Conservation (phyloP, 2,888 invertebrate genomes). For the Druceiella hillmani region DNA sequence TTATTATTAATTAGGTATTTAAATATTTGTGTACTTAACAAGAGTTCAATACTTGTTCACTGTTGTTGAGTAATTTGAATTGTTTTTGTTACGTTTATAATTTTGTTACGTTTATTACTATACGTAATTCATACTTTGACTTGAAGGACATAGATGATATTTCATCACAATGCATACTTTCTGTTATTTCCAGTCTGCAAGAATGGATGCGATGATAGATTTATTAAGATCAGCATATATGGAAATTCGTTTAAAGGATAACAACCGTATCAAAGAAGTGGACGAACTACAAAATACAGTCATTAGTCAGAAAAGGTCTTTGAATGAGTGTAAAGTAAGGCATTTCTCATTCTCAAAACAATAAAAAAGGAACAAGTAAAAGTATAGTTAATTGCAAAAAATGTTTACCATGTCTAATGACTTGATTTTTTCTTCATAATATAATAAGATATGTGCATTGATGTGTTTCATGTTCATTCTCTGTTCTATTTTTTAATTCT, state of each 20-base stretch:
- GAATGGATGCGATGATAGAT: slow-evolving; percentile 40
- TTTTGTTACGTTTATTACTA: too few species aligned
- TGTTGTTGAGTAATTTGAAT: too few species aligned
- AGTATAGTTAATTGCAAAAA: too few species aligned
- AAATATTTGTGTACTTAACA: neutral
- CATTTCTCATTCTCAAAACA: neutral
- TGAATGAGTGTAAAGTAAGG: slow-evolving; percentile 34
- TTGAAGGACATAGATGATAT: neutral
- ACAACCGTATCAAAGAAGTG: slow-evolving; percentile 31
- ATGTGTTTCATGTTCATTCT: too few species aligned
- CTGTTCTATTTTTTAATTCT: too few species aligned
- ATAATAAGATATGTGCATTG: too few species aligned
- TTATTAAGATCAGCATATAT: slow-evolving; percentile 34
- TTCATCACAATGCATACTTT: neutral
- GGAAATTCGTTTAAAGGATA: slow-evolving; percentile 35
- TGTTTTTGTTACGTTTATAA: too few species aligned
- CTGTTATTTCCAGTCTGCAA: slow-evolving; percentile 34
- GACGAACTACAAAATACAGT: slow-evolving; percentile 31
- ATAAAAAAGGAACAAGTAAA: neutral
- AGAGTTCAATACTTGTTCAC: too few species aligned
- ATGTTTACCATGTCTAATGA: too few species aligned
- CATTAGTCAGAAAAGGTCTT: slow-evolving; percentile 32
- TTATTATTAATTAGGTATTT: neutral
- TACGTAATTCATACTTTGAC: neutral
- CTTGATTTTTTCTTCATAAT: too few species aligned